Base-by-base conservation (phyloP, 2,888 invertebrate genomes). In the Platerodrilus igneus region DNA sequence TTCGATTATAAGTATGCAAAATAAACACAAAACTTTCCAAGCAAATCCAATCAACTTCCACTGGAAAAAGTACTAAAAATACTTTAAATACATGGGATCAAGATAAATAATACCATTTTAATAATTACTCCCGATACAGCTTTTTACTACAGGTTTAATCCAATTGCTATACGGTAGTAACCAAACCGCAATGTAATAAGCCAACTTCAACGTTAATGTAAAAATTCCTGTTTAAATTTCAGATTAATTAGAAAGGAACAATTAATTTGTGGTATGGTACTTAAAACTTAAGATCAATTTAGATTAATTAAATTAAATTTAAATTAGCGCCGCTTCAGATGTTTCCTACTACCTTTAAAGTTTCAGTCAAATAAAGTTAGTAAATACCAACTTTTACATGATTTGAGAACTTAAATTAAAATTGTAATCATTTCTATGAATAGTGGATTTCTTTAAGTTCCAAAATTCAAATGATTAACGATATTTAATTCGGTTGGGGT, bases 161-260 rank as follows among this genome's bases (percentile, higher is more conserved):
- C 41, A 37, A 50, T 47, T 41, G 40, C 34, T 38, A 30, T 37
- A 46, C 41, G 48, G 38, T 33, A 27, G 25, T 37, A 35, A 38
- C 34, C 44, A 48, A 44, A 38, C 41, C 36, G 37, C 35, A 38
- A 37, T 28, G 42, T 50, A 51, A 52, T 45, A 48, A 52, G 45
- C 47, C 45, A 54, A 51, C 47, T 54, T 51, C 41, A 41, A 29
- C 45, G 41, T 37, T 43, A 16, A 29, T 23, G 7, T 17, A 25
- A 56, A 56, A 58, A 56, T 54, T 51, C 54, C 56, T 55, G 58
- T 58, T 56, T 55, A 57, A 53, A 59, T 57, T 57, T 54, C 56
- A 40, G 55, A 55, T 57, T 59, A 58, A 58, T 59, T 56, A 51
- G 47, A 50, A 52, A 50, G 47, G 51, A 53, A 49, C 51, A 53